Conservation (phyloP, 1,140 invertebrate genomes). For the Megalopta genalis region DNA sequence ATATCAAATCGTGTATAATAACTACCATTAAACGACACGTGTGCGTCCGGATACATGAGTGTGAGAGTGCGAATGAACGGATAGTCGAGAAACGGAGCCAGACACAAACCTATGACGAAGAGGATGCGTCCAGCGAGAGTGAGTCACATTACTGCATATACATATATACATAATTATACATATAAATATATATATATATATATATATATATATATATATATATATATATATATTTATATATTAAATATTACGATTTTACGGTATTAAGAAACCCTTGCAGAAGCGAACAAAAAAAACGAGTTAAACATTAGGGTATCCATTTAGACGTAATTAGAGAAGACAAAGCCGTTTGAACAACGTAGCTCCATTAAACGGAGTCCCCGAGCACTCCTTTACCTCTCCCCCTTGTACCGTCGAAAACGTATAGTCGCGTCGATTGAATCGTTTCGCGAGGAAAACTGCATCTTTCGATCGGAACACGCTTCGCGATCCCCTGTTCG, state of each 20-base stretch:
- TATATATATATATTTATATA: slow-evolving; percentile 47
- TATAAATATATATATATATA: slow-evolving; percentile 49
- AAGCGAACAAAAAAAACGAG: slow-evolving; percentile 42
- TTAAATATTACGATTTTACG: slow-evolving; percentile 54
- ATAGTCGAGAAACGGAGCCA: neutral
- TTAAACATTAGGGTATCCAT: slow-evolving; percentile 49
- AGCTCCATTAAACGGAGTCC: slow-evolving; percentile 28
- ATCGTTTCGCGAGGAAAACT: neutral
- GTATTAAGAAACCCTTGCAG: slow-evolving; percentile 38
- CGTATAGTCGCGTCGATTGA: neutral
- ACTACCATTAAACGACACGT: slow-evolving; percentile 40
- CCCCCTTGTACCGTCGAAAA: slow-evolving; percentile 26
- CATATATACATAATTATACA: slow-evolving; percentile 52
- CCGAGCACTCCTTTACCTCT: neutral
- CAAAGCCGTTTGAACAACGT: slow-evolving; percentile 28
- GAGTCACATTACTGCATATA: slow-evolving; percentile 51
- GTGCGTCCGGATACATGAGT: slow-evolving; percentile 41
- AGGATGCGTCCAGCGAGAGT: slow-evolving; percentile 23
- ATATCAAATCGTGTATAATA: slow-evolving; percentile 63
- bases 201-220: slow-evolving; percentile 57
- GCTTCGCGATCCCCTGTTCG: too few relatives aligned
- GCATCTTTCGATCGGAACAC: neutral
- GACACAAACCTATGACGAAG: neutral
- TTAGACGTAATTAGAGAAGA: slow-evolving; percentile 45
- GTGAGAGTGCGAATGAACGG: slow-evolving; percentile 7